These are phyloP conservation scores for Oryzias dopingdopingensis DNA, from an alignment of 2,797 vertebrate species.

Conservation along the genomic window DNA sequence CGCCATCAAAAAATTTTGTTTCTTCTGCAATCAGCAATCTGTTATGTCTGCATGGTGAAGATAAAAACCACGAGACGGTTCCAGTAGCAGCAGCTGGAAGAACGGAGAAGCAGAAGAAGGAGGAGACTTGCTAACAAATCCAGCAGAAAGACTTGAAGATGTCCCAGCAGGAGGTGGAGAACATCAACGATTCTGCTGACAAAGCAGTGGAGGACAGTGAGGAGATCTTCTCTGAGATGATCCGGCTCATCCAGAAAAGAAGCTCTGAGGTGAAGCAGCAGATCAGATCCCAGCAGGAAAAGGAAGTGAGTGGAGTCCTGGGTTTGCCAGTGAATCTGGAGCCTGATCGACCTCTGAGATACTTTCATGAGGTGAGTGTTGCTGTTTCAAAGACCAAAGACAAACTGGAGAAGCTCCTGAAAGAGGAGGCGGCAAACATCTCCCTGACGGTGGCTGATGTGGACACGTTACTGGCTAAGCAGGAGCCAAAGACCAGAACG, in stretches of 20 bases:
- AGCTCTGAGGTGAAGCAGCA: slow-evolving; percentile 10
- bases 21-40: too few species aligned
- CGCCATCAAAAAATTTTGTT: too few species aligned
- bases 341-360: not conserved
- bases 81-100: too few species aligned
- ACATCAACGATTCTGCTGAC: slow-evolving; percentile 15
- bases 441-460: slow-evolving; percentile 1
- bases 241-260: slow-evolving; percentile 2
- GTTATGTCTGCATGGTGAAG: too few species aligned
- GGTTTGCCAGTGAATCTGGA: slow-evolving; percentile 8
- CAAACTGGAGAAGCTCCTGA: not conserved
- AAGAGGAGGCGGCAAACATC: slow-evolving; percentile 7
- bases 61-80: too few species aligned
- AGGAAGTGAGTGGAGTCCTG: not conserved
- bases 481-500: slow-evolving; percentile 11
- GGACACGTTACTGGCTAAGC: slow-evolving; percentile 6
- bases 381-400: slow-evolving; percentile 6
- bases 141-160: not conserved
- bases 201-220: not conserved
- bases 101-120: not conserved
- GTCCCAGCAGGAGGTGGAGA: slow-evolving; percentile 12
- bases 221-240: not conserved
- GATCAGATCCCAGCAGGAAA: slow-evolving; percentile 16
- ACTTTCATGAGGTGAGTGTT: slow-evolving; percentile 2
- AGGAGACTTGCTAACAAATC: not conserved